Conservation (phyloP, 1,140 invertebrate genomes). For the Drosophila sp. region DNA sequence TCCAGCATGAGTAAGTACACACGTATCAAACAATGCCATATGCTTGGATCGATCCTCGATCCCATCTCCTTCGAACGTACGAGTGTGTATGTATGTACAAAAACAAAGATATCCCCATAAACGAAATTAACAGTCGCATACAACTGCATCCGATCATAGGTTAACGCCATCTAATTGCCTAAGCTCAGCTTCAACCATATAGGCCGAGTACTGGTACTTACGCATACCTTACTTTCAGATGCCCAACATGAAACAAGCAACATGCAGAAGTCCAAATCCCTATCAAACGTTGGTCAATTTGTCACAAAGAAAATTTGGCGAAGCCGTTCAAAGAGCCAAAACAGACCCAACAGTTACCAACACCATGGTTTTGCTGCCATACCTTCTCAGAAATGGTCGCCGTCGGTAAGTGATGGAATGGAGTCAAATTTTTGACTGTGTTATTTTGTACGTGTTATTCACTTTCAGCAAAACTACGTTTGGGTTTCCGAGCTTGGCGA, state of each 20-base stretch:
- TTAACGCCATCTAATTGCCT: slow-evolving; percentile 4
- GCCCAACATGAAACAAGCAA: slow-evolving; percentile 64
- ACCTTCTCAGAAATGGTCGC: slow-evolving; percentile 85
- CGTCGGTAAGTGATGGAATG: slow-evolving; percentile 87
- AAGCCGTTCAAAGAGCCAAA: slow-evolving; percentile 91
- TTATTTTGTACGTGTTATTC: background rate
- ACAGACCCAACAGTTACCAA: slow-evolving; percentile 82
- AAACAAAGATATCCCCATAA: slow-evolving; percentile 8
- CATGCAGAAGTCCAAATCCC: slow-evolving; percentile 95
- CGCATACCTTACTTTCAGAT: slow-evolving; percentile 38
- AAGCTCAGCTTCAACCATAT: background rate
- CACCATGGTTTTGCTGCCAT: slow-evolving; percentile 49
- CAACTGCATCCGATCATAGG: slow-evolving; percentile 5
- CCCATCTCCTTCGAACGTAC: slow-evolving; percentile 13
- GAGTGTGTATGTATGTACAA: slow-evolving; percentile 16
- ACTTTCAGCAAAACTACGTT: slow-evolving; percentile 89
- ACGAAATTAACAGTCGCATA: slow-evolving; percentile 7
- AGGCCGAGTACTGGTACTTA: background rate
- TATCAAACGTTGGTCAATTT: slow-evolving; percentile 92
- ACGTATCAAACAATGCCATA: slow-evolving; percentile 2
- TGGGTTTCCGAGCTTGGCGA: slow-evolving; percentile 92
- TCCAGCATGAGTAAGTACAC: slow-evolving; percentile 50
- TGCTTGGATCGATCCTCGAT: slow-evolving; percentile 61
- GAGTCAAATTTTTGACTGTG: background rate
- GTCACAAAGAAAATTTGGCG: slow-evolving; percentile 93